Base-by-base conservation (phyloP, 2,113 vertebrate species). In the Mionectes macconnelli region DNA sequence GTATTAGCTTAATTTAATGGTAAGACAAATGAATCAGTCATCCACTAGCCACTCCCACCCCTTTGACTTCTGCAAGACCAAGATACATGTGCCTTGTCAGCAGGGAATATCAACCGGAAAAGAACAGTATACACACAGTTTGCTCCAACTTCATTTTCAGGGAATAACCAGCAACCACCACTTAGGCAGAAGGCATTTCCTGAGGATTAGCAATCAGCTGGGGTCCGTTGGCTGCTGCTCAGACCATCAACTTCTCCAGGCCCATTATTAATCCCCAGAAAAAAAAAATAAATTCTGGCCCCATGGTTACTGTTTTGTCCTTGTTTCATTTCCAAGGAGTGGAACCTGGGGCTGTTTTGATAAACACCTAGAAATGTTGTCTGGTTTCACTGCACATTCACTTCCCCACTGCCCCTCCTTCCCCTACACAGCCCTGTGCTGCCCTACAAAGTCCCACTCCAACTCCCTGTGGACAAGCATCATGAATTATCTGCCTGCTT, bases 141-240 rank as follows among this genome's bases (percentile, higher is more conserved):
- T 81, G 76, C 52, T 63, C 33, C 35, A 72, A 15, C 68, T 95
- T 82, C 31, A 42, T 89, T 94, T 95, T 56, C 70, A 87, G 83
- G 77, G 85, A 92, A 93, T 82, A 92, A 94, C 86, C 68, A 89
- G 89, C 94, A 92, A 93, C 76, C 57, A 87, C 40, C 62, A 84
- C 90, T 94, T 91, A 86, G 47, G 74, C n/a, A 94, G 62, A 94
- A 94, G 73, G 90, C 79, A 97, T 95, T 97, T 96, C 92, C 93
- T 97, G 84, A 93, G 93, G 94, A 97, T 97, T 96, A 96, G 87
- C 67, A 64, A 94, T 93, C 79, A 94, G 79, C 73, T 16, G 69
- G 92, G 68, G 87, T 88, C 82, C 44, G 1, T 2, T 68, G 76
- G 93, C 76, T 95, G 82, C 89, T 93, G 88, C 83, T 92, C 81